A percentile compares a stretch with the other conserved stretches of the same genome.
Conservation (phyloP, 2,113 vertebrate species). For the Alces alces region DNA sequence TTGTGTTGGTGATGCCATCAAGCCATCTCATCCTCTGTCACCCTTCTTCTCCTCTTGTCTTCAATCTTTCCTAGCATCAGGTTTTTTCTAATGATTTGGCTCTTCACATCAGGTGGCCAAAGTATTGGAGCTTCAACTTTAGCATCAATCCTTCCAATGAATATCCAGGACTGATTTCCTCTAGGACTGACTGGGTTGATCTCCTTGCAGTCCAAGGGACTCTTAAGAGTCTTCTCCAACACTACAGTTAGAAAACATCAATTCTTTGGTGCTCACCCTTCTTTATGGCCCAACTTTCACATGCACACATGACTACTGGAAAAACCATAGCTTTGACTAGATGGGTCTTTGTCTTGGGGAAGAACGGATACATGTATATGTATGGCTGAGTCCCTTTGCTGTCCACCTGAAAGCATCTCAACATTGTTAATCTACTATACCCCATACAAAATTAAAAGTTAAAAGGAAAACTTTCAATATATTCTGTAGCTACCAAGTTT, state of each 20-base stretch:
- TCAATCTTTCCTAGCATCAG: background rate
- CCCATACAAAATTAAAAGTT: background rate
- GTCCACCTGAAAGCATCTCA: background rate
- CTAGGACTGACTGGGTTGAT: background rate
- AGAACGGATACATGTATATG: background rate
- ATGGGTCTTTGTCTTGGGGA: background rate
- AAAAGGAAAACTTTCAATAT: background rate
- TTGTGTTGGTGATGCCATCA: background rate
- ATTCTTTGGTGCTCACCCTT: background rate
- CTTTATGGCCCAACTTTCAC: background rate
- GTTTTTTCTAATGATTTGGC: background rate
- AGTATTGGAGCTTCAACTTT: background rate
- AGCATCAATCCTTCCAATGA: background rate
- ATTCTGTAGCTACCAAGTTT: background rate
- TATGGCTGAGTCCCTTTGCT: background rate
- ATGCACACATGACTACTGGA: background rate
- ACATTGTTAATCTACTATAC: background rate
- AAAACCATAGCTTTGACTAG: background rate
- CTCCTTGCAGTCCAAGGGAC: background rate
- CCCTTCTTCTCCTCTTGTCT: background rate
- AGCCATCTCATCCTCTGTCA: background rate
- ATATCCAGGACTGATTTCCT: background rate
- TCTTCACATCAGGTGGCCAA: fast-evolving
- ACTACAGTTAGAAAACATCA: background rate
- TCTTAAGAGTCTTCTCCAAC: background rate